Base-by-base conservation (phyloP, 2,113 vertebrate species). In the Hassar affinis region DNA sequence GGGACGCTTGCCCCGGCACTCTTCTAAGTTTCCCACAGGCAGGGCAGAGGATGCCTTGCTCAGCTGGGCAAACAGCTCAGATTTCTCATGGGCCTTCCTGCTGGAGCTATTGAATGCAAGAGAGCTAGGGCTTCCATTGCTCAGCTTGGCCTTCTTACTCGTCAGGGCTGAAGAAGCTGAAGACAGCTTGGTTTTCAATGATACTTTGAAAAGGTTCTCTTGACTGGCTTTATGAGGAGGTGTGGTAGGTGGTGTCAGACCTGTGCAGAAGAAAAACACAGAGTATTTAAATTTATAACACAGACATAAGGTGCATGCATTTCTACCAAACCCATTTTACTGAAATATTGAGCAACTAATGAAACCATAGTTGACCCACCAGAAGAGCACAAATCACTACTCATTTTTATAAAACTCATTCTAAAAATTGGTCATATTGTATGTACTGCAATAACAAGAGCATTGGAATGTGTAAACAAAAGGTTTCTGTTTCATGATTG, bases 181-280 rank as follows among this genome's bases (percentile, higher is more conserved):
- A 92, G 96, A 95, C 95, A 96, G 95, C 96, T 98, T 98, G 93
- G 88, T 95, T 95, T 98, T 98, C 90, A 97, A 95, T 93, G 96
- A 98, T 95, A 95, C 94, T 95, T 96, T 96, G 88, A 99, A 99
- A 95, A 96, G 96, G 93, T 96, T 98, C 95, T 99, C 98, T 95
- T 97, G 97, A 95, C 96, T 99, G 94, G 95, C 93, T 97, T 99
- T 99, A 93, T 99, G 98, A 96, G 98, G 98, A 96, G 98, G 98
- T 94, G 98, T 99, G 30, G 98, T 99, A 92, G 98, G 98, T 95
- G 98, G 98, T 95, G 98, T 99, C 95, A 99, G 96, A 96, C 98
- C 98, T 99, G 91, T 83, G 74, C 33, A 52, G 51, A 86, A 81
- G 47, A 81, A 86, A 85, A 89, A 89, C 22, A 68, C 89, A 85